Base-by-base conservation (phyloP, 2,888 invertebrate species). In the Trichogramma dendrolimi region DNA sequence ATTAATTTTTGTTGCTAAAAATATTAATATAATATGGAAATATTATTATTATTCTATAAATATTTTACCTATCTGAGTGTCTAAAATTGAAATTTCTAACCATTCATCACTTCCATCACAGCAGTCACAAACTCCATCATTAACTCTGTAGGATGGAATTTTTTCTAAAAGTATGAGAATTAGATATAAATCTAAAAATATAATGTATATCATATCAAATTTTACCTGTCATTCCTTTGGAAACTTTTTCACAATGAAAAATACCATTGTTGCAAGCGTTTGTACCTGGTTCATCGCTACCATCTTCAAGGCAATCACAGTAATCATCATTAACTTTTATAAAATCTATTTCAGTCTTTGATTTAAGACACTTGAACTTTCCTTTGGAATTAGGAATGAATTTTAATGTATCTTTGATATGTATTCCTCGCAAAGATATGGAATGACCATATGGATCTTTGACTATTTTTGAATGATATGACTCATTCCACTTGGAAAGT, bases 91-190 rank as follows among this genome's bases (percentile, higher is more conserved):
- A 40, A 61, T 40, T 55, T 64, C 58, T 27, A 48, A 46, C 87
- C 88, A 92, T 78, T 94, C 94, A 79, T 94, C 94, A 52, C 91
- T 90, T n/a, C 92, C 93, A 81, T 94, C 94, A 79, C 93, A 94
- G 73, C 94, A 94, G 79, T 94, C 94, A 82, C 96, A 96, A 68
- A 96, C 88, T 6, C 93, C 92, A 84, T 97, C 96, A 80, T 96
- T 95, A 0, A 98, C 90, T 75, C 90, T 84, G 67, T 88, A 88
- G 1, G 95, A 91, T 7, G 89, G 86, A 69, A 93, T 83, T 60
- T 62, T 71, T 67, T 80, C 81, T 73, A 1, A 51, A 60, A 57
- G 52, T 46, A 54, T n/a, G 39, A 52, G 43, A 41, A 27, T 27
- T 80, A 80, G 2, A 54, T 40, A 14, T 47, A 52, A 49, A 48